Evolutionary conservation across 2,888 invertebrate genomes (phyloP).

Genomic region (Rhopalosiphum nymphaeae): DNA sequence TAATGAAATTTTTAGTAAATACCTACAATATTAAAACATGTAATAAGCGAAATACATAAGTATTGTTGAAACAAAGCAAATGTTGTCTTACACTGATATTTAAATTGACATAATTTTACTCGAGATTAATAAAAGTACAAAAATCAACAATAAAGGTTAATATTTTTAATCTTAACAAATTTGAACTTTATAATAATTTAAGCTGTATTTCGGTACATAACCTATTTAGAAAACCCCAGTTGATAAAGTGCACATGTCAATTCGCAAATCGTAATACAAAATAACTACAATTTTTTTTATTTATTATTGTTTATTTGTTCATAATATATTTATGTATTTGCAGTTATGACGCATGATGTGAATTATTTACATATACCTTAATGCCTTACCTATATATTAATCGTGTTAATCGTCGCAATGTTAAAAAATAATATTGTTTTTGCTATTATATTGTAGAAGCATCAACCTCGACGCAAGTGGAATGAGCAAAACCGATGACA

Average conservation of each 20-base stretch:
- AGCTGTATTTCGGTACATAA: too few species aligned
- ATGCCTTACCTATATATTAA: neutral
- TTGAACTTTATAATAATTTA: neutral
- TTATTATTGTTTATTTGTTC: neutral
- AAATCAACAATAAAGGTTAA: neutral
- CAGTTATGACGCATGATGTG: neutral
- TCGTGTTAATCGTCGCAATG: neutral
- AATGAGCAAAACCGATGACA: conserved; percentile 82
- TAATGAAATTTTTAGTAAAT: neutral
- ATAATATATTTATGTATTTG: neutral
- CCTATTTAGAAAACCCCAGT: neutral
- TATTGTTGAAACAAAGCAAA: neutral
- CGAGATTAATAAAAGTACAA: neutral
- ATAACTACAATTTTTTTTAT: neutral
- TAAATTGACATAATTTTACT: neutral
- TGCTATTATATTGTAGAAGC: conserved; percentile 71
- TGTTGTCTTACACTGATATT: neutral
- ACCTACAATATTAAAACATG: neutral
- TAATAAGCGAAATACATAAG: neutral
- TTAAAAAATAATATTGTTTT: neutral
- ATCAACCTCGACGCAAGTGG: conserved; percentile 79
- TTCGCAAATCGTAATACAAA: neutral
- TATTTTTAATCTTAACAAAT: neutral
- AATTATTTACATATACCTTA: neutral
- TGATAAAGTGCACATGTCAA: neutral